Evolutionary conservation across 2,888 invertebrate species (phyloP), one percentile per base, ranked within the genome.

Genomic region (Parnassius orleans): DNA sequence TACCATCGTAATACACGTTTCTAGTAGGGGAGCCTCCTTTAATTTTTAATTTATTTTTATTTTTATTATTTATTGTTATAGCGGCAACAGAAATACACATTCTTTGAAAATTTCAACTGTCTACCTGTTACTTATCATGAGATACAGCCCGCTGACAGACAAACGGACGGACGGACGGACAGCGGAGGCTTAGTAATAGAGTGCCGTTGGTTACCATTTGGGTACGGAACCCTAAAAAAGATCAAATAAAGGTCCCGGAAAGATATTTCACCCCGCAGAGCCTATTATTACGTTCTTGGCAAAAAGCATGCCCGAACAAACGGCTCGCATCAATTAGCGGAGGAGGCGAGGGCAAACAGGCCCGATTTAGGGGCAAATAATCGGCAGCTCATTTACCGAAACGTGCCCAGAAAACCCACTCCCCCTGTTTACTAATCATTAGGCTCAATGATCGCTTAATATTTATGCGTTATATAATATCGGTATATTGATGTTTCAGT

Each of bases 341-440:
- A 81, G 79, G 77, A 82, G 78, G 79, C 72, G 66, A 72, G 76
- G 79, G 80, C 70, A 86, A 86, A 86, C 77, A 81, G 75, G 60
- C 60, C 72, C 68, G 64, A 65, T 52, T 54, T 43, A 55, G 41
- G 57, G 61, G 77, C 80, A 85, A 86, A 86, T 86, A 85, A 86
- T 86, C 83, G 86, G 74, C 67, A 80, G 76, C 82, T 84, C 85
- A 86, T 84, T 86, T 83, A 76, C 78, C 55, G 75, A 66, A 69
- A 64, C 70, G 69, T 67, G 71, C 76, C 77, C 69, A 71, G 71
- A 72, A 75, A 72, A 41, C 58, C 65, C 74, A 72, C 66, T 74
- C 75, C 53, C 73, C 59, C 66, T 87, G 85, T 87, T 87, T 86
- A 86, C 87, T 86, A 83, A 79, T 86, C 86, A 86, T 87, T 87